phyloP scores from a whole-genome alignment of 2,888 invertebrate genomes.

The Cryptophagus acutangulus region DNA sequence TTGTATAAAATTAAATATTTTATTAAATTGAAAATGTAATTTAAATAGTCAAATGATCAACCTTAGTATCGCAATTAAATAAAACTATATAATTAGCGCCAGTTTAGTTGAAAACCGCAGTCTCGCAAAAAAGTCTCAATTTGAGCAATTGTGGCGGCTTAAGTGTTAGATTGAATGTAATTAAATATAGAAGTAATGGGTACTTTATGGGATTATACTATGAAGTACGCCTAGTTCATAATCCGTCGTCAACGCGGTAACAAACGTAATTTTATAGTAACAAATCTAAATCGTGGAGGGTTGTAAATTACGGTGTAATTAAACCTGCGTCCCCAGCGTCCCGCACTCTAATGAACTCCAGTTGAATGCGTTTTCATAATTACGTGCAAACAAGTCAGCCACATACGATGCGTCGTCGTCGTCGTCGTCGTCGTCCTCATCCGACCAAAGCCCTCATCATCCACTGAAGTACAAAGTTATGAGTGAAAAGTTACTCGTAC shows the following conservation, averaged over 20 bases:
- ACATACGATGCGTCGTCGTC: background rate
- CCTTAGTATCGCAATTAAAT: too few relatives aligned
- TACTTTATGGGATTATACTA: too few relatives aligned
- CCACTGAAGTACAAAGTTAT: constrained; percentile 29
- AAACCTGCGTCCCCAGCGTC: constrained; percentile 35
- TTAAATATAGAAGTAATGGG: too few relatives aligned
- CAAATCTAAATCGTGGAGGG: constrained; percentile 37
- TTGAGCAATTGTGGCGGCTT: too few relatives aligned
- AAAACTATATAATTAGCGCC: too few relatives aligned
- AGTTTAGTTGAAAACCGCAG: too few relatives aligned
- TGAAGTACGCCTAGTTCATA: constrained; percentile 1
- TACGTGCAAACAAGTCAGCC: constrained; percentile 43
- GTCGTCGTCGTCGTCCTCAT: constrained; percentile 19
- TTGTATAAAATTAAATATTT: too few relatives aligned
- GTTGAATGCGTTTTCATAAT: constrained; percentile 42
- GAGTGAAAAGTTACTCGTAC: constrained; percentile 28
- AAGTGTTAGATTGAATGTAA: too few relatives aligned
- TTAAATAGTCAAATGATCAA: too few relatives aligned
- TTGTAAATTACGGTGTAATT: constrained; percentile 42
- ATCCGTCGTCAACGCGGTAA: constrained; percentile 4
- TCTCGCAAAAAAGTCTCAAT: too few relatives aligned
- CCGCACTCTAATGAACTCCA: constrained; percentile 37
- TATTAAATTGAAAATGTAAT: too few relatives aligned
- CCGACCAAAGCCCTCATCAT: constrained; percentile 20
- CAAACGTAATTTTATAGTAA: constrained; percentile 24